Evolutionary conservation across 2,797 vertebrate genomes (phyloP), one percentile per base, ranked within the genome.

Genomic region (Poecilia velifera): DNA sequence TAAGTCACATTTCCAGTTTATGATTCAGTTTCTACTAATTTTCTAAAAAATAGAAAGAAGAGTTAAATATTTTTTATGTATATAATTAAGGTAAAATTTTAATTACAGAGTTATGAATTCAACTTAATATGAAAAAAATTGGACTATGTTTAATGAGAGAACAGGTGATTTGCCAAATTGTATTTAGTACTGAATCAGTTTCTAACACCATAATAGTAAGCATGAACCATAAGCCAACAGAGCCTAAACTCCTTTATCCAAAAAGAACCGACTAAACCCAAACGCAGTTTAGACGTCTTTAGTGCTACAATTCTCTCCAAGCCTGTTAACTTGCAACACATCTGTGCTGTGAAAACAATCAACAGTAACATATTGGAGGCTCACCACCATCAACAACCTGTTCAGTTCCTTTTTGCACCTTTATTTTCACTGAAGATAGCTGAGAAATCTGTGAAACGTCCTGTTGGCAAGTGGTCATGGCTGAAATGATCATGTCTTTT

Each of bases 281-380:
- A 64, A 36, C 31, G 1, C 3, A 36, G 31, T 22, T 18, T 22
- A 39, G 64, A 66, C 1, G 1, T 41, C 1, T 22, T 10, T 10
- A 13, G 36, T 41, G 64, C 64, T 68, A 68, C 64, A 68, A 41
- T 70, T 6, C 22, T 70, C 41, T 43, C 66, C 39, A 43, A n/a
- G 66, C 22, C 66, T n/a, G 41, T 45, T 13, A 14, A 45, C 25
- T 25, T 14, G 22, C 41, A 45, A n/a, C 66, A n/a, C 39, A 70
- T n/a, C 41, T 43, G 66, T 45, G 25, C 66, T 70, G 66, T 43
- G 22, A 70, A 70, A 41, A 70, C 22, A 70, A 45, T n/a, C 66
- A 70, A n/a, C 66, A 41, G 39, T 7, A 70, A 70, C 39, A 71
- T 45, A 45, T 28, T 71, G 68, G 41, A 43, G 14, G 41, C n/a